Base-by-base conservation (phyloP, 2,113 vertebrate genomes). In the Lathamus discolor region DNA sequence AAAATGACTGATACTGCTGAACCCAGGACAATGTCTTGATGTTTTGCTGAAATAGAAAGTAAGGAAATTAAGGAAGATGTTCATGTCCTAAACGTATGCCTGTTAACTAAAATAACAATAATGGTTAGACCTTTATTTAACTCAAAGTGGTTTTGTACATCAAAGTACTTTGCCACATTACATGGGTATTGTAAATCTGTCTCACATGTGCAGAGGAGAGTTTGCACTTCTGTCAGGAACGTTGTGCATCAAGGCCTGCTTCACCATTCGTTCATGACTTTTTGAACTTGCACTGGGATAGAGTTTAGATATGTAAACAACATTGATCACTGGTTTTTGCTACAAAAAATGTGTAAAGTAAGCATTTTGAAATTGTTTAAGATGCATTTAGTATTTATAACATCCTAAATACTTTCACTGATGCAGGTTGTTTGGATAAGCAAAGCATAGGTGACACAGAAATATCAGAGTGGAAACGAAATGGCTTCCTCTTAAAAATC, bases 51-150 rank as follows among this genome's bases (percentile, higher is more conserved):
- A 77, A 83, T 43, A 3, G 10, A 27, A 68, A 75, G 17, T 48
- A 51, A 75, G 17, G 41, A 78, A 6, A 48, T 43, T 25, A 69
- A 74, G 15, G 49, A 82, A 70, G 75, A 79, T 6, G 2, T 43
- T 82, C 2, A 43, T 57, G 35, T 62, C 33, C 24, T 57, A 82
- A 63, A 49, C 2, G 14, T 0, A 27, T 0, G 0, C 28, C 49
- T 78, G 13, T 73, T 52, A 64, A 84, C 25, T 46, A 16, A 67
- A 75, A 24, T 39, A 3, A 4, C 8, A 18, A 13, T 15, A 68
- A 33, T 20, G 4, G 2, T 59, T 54, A 54, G 16, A 31, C 4
- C 6, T 44, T 11, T 70, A 57, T 75, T 57, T 72, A 39, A 59
- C 6, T 64, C 22, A 10, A 64, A 90, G 9, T 6, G 44, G 11